phyloP scores from a whole-genome alignment of 1,140 invertebrate genomes.

The Linepithema humile region DNA sequence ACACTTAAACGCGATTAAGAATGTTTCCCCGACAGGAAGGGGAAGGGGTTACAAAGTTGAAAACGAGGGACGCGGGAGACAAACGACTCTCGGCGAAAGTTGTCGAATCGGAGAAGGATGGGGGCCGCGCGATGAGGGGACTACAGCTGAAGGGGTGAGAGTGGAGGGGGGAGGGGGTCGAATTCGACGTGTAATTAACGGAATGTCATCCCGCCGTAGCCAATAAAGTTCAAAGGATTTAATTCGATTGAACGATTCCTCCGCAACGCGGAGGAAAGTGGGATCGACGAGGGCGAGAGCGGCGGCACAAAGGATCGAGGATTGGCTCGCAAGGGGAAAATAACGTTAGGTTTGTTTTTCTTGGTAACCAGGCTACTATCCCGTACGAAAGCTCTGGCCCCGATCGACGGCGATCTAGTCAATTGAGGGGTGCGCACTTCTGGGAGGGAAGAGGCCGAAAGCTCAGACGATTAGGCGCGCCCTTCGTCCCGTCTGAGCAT shows the following conservation, averaged over 20 bases:
- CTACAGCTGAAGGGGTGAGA: not conserved
- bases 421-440: constrained; percentile 46
- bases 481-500: constrained; percentile 25
- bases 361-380: constrained; percentile 9
- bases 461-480: constrained; percentile 23
- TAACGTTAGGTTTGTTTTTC: constrained; percentile 66
- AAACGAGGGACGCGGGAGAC: constrained; percentile 47
- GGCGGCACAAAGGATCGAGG: constrained; percentile 27
- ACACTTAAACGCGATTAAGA: constrained; percentile 50
- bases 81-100: constrained; percentile 42
- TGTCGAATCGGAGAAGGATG: constrained; percentile 16
- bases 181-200: constrained; percentile 68
- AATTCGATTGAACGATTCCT: constrained; percentile 63
- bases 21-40: not conserved
- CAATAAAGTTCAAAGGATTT: constrained; percentile 71
- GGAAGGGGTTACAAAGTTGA: constrained; percentile 32
- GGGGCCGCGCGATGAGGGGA: not conserved
- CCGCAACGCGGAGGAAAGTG: constrained; percentile 30
- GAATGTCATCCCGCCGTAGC: constrained; percentile 61
- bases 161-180: not conserved
- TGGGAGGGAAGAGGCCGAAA: constrained; percentile 3
- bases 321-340: constrained; percentile 47
- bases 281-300: constrained; percentile 39
- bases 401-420: not conserved
- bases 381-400: not conserved